phyloP scores from a whole-genome alignment of 2,888 invertebrate species.

The Pachydiplax longipennis region DNA sequence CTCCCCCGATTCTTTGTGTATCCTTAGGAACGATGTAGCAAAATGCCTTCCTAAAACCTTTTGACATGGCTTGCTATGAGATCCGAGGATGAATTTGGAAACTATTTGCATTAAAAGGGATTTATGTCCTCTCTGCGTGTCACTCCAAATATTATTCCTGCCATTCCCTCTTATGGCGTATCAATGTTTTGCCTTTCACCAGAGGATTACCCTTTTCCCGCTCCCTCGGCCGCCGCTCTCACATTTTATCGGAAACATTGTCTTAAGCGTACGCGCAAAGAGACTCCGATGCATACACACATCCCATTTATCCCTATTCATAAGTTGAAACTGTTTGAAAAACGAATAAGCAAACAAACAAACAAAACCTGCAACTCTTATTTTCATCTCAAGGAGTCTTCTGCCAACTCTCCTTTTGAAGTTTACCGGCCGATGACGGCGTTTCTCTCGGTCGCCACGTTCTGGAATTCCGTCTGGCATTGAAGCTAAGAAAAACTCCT shows the following conservation, averaged over 20 bases:
- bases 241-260: background rate
- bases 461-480: background rate
- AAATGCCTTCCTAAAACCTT: too few species aligned
- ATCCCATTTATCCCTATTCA: background rate
- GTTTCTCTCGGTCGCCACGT: background rate
- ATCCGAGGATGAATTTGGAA: too few species aligned
- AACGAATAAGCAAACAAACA: background rate
- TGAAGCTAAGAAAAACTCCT: background rate
- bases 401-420: background rate
- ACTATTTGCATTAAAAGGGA: too few species aligned
- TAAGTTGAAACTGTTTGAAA: background rate
- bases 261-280: background rate
- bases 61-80: too few species aligned
- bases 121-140: background rate
- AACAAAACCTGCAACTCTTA: background rate
- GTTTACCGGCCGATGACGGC: background rate
- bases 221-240: background rate
- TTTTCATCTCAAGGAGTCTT: background rate
- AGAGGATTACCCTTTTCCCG: background rate
- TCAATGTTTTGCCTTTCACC: background rate
- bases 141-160: background rate
- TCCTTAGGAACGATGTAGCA: too few species aligned
- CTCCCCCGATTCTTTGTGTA: too few species aligned
- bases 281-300: background rate
- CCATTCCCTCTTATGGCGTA: background rate